Conservation (phyloP, 2,888 invertebrate species). For the Pristionchus mayeri region DNA sequence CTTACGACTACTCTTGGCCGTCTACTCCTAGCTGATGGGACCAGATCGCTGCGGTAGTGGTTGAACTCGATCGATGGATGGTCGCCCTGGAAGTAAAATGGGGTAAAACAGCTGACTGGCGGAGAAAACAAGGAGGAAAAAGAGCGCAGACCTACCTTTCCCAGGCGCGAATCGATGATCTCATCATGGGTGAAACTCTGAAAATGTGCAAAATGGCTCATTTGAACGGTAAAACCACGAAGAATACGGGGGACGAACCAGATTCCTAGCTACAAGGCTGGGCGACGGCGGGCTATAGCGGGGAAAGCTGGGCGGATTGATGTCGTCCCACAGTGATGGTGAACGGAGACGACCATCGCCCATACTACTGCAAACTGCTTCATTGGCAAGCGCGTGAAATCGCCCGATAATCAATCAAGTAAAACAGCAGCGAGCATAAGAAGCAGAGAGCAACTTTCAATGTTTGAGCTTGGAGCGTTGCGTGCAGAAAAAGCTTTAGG, state of each 20-base stretch:
- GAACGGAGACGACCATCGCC: conserved; percentile 20
- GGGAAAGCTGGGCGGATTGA: background rate
- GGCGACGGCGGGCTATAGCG: background rate
- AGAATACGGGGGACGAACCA: background rate
- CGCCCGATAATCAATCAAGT: conserved; percentile 13
- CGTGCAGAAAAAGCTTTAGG: background rate
- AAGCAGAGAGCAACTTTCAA: conserved; percentile 5
- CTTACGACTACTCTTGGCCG: conserved; percentile 2
- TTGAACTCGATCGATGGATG: conserved; percentile 19
- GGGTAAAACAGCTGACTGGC: background rate
- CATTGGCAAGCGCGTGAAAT: background rate
- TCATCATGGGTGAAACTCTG: conserved; percentile 16
- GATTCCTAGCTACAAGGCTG: conserved; percentile 30
- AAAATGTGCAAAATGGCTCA: background rate
- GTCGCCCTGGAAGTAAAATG: background rate
- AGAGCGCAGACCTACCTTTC: conserved; percentile 21
- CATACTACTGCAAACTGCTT: too few relatives aligned
- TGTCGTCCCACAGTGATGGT: conserved; percentile 24
- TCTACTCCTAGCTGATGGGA: conserved; percentile 3
- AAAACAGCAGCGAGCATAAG: background rate
- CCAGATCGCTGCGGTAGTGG: background rate
- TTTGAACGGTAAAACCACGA: too few relatives aligned
- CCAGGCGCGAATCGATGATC: background rate
- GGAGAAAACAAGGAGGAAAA: background rate
- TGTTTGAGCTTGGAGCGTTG: conserved; percentile 22